phyloP scores from a whole-genome alignment of 2,113 vertebrate genomes.

The Equus quagga region DNA sequence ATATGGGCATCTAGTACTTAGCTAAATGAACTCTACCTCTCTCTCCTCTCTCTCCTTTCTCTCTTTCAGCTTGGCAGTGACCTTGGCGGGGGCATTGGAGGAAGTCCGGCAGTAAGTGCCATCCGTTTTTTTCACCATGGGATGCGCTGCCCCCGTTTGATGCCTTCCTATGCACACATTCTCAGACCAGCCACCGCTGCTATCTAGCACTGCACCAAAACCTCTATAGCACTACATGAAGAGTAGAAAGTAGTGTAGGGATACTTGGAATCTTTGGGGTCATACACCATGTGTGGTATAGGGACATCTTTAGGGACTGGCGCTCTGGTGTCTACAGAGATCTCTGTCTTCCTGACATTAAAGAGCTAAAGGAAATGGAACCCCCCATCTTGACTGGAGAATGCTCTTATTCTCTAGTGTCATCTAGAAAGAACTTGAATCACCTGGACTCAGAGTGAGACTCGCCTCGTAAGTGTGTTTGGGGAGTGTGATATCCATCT shows the following conservation, averaged over 20 bases:
- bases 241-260: conserved; percentile 28
- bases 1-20: conserved; percentile 78
- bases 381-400: conserved; percentile 64
- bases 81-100: conserved; percentile 99
- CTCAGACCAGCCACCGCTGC: conserved; percentile 61
- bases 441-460: conserved; percentile 44
- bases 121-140: conserved; percentile 85
- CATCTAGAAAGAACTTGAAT: conserved; percentile 65
- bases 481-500: conserved; percentile 7
- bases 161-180: conserved; percentile 50
- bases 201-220: conserved; percentile 51
- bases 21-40: conserved; percentile 89
- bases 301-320: conserved; percentile 57
- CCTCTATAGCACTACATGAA: conserved; percentile 36
- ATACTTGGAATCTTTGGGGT: background rate
- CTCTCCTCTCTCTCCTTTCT: conserved; percentile 88
- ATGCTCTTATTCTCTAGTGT: conserved; percentile 63
- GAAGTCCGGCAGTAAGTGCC: conserved; percentile 99
- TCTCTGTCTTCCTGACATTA: conserved; percentile 70
- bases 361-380: conserved; percentile 67
- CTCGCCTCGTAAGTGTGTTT: conserved; percentile 54
- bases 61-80: conserved; percentile 99
- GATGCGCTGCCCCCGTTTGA: conserved; percentile 76
- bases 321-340: conserved; percentile 50
- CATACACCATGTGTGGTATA: background rate